These are phyloP conservation scores for Rhimphoctona megacephalus DNA, from an alignment of 2,888 invertebrate species.

Conservation along the genomic window DNA sequence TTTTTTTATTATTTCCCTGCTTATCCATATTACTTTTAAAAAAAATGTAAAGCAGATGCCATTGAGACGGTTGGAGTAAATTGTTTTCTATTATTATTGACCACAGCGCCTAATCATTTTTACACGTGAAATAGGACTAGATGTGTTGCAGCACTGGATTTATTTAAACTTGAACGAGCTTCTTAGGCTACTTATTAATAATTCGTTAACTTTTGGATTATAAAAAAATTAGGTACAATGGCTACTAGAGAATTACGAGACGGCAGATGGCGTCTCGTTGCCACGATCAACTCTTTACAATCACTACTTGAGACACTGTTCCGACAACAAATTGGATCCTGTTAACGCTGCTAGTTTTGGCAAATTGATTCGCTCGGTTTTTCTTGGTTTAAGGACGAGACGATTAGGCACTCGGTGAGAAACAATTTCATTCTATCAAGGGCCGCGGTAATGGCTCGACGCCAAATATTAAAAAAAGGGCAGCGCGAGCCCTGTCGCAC, in stretches of 20 bases:
- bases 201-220: slow-evolving; percentile 7
- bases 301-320: slow-evolving; percentile 98
- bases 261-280: slow-evolving; percentile 96
- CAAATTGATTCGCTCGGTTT: slow-evolving; percentile 98
- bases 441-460: too few species aligned
- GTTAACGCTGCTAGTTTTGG: slow-evolving; percentile 99
- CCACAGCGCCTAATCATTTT: not conserved
- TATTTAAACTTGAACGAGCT: not conserved
- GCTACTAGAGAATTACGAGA: slow-evolving; percentile 99
- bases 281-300: slow-evolving; percentile 98
- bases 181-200: not conserved
- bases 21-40: not conserved
- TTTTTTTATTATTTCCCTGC: not conserved
- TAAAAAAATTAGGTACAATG: slow-evolving; percentile 91
- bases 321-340: slow-evolving; percentile 96
- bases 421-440: not conserved
- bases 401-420: slow-evolving; percentile 95
- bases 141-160: slow-evolving; percentile 29
- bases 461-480: too few species aligned
- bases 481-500: too few species aligned
- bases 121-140: slow-evolving; percentile 9
- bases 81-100: not conserved
- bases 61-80: not conserved
- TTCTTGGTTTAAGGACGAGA: slow-evolving; percentile 97
- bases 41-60: not conserved